Base-by-base conservation (phyloP, 2,113 vertebrate genomes). In the Pseudopodoces humilis region DNA sequence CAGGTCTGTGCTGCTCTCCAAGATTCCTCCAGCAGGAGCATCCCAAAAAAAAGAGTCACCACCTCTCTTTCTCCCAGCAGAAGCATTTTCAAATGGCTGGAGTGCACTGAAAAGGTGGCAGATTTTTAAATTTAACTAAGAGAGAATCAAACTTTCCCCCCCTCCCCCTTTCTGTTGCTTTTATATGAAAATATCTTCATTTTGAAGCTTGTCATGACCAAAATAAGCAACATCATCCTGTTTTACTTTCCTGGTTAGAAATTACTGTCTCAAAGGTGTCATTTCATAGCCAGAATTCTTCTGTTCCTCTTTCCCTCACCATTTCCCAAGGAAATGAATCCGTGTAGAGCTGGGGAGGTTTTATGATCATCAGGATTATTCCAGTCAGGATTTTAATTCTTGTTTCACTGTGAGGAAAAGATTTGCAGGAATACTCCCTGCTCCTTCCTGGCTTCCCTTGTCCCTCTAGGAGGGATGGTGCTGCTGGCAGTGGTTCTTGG, bases 41-140 rank as follows among this genome's bases (percentile, higher is more conserved):
- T 64, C 86, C 55, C 1, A 1, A 39, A 25, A 39, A 35, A 13
- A 81, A 64, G 30, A 49, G 44, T 69, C 52, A 46, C 68, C 9
- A 4, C 15, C 81, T 71, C 47, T 37, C 71, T 62, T 93, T 37
- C 31, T 93, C 65, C 35, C 64, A 74, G 71, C 77, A 58, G 11
- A 49, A 86, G 9, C 37, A 74, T 89, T 94, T 90, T 65, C 11
- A 70, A 92, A 74, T 55, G 64, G 69, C 20, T 82, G 50, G 64
- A 50, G 82, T 49, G 50, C 56, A 41, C 35, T 44, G 52, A 59
- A 49, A 63, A 76, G 27, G 64, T 82, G 47, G 39, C 25, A n/a
- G 28, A 24, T 86, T 93, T 95, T 94, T 83, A 83, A 83, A 83
- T 75, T 71, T 37, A n/a, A 28, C 50, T 91, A 13, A 67, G n/a